These are phyloP conservation scores for Anastrepha ludens DNA, from an alignment of 1,140 invertebrate species.

Conservation along the genomic window DNA sequence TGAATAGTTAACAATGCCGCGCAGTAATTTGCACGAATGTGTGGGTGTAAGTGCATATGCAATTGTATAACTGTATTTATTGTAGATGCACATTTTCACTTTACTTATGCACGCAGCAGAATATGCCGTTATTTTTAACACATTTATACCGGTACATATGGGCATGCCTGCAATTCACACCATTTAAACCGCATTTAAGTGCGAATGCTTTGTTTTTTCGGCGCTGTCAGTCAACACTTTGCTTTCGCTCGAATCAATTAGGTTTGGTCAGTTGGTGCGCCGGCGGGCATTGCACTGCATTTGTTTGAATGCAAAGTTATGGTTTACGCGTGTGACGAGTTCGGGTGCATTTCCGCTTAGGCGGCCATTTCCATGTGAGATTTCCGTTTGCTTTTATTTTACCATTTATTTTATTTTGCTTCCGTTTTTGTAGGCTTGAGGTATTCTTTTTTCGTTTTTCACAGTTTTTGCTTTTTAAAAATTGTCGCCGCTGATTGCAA, in stretches of 20 bases:
- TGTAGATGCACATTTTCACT: too few relatives aligned
- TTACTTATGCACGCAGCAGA: too few relatives aligned
- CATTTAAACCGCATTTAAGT: conserved; percentile 6
- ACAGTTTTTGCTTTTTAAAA: background rate
- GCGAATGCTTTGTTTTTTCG: conserved; percentile 62
- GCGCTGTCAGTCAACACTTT: conserved; percentile 66
- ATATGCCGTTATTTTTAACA: background rate
- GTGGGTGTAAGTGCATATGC: too few relatives aligned
- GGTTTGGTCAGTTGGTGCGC: background rate
- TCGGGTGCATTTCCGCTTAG: conserved; percentile 3
- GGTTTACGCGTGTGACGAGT: too few relatives aligned
- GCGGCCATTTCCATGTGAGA: conserved; percentile 25
- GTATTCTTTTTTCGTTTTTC: background rate
- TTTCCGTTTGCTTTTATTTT: conserved; percentile 36
- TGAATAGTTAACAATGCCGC: too few relatives aligned
- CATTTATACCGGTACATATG: background rate
- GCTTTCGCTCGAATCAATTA: conserved; percentile 8
- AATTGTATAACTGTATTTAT: too few relatives aligned
- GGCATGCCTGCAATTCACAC: background rate
- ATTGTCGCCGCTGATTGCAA: conserved; percentile 63
- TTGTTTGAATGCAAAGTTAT: too few relatives aligned
- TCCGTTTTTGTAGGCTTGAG: background rate
- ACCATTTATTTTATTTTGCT: background rate
- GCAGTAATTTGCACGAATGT: too few relatives aligned
- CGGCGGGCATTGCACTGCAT: background rate